A percentile compares a stretch with the other conserved stretches of the same genome.
These are phyloP conservation scores for Carassius gibelio DNA, from an alignment of 2,113 vertebrate species.

Conservation along the genomic window DNA sequence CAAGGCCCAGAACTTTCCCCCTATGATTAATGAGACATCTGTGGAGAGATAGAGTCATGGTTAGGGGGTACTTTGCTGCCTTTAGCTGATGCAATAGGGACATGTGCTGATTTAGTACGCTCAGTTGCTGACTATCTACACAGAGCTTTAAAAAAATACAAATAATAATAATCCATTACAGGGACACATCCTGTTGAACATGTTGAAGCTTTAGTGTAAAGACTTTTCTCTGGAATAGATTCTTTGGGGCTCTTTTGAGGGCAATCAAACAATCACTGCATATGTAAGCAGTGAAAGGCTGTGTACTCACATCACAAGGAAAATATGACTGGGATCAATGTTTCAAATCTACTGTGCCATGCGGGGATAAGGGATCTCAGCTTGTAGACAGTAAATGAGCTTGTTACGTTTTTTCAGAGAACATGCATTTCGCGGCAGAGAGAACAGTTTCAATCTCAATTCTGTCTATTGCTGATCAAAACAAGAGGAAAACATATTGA, in stretches of 20 bases:
- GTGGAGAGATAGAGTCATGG: conserved; percentile 40
- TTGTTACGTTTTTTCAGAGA: conserved; percentile 19
- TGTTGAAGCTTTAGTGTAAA: not conserved
- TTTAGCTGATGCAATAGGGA: conserved; percentile 31
- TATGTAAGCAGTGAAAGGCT: conserved; percentile 39
- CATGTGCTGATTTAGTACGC: conserved; percentile 32
- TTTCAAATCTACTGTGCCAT: conserved; percentile 48
- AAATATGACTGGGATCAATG: conserved; percentile 53
- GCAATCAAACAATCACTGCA: conserved; percentile 60
- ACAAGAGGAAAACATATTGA: conserved; percentile 7
- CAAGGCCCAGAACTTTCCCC: conserved; percentile 46
- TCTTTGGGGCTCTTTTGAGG: conserved; percentile 57
- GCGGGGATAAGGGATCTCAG: conserved; percentile 18
- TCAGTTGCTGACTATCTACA: not conserved
- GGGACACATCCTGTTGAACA: not conserved
- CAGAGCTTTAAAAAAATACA: not conserved
- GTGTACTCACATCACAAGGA: conserved; percentile 54
- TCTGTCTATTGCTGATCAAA: conserved; percentile 11
- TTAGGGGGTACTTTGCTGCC: conserved; percentile 5
- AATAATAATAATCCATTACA: not conserved
- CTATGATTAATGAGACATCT: conserved; percentile 53
- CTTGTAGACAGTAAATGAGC: conserved; percentile 4
- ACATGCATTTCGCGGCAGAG: not conserved
- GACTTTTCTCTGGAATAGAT: conserved; percentile 24
- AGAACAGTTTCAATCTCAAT: conserved; percentile 3